A percentile compares a stretch with the other conserved stretches of the same genome.
Evolutionary conservation across 2,113 vertebrate genomes (phyloP).

Genomic region (Gambusia affinis): DNA sequence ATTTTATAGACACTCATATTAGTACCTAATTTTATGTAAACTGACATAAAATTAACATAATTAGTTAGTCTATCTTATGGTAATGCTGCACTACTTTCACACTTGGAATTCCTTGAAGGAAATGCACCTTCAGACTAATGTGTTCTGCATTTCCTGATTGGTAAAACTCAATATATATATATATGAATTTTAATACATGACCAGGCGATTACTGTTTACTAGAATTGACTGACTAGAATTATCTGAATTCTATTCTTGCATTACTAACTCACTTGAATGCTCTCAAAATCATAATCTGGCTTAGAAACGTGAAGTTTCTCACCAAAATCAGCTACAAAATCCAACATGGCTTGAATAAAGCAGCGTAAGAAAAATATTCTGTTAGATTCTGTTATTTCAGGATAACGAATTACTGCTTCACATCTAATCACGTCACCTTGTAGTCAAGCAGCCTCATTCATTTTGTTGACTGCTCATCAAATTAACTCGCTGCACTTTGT

Average conservation of each 20-base stretch:
- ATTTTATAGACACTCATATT: too few relatives aligned
- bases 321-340: not conserved
- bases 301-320: not conserved
- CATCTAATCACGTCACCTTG: conserved; percentile 40
- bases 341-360: too few relatives aligned
- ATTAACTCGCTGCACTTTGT: conserved; percentile 36
- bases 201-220: not conserved
- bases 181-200: not conserved
- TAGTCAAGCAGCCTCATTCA: conserved; percentile 35
- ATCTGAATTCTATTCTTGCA: too few relatives aligned
- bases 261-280: not conserved
- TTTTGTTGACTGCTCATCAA: conserved; percentile 55
- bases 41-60: too few relatives aligned
- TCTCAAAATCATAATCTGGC: not conserved
- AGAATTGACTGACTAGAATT: too few relatives aligned
- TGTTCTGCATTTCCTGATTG: too few relatives aligned
- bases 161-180: not conserved
- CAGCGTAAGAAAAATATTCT: not conserved
- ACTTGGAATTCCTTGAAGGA: too few relatives aligned
- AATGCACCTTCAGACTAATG: too few relatives aligned
- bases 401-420: conserved; percentile 44
- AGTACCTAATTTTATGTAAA: too few relatives aligned
- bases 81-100: too few relatives aligned
- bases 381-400: conserved; percentile 10
- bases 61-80: too few relatives aligned